Evolutionary conservation across 2,888 invertebrate species (phyloP).

Genomic region (Cheilosia pagana): DNA sequence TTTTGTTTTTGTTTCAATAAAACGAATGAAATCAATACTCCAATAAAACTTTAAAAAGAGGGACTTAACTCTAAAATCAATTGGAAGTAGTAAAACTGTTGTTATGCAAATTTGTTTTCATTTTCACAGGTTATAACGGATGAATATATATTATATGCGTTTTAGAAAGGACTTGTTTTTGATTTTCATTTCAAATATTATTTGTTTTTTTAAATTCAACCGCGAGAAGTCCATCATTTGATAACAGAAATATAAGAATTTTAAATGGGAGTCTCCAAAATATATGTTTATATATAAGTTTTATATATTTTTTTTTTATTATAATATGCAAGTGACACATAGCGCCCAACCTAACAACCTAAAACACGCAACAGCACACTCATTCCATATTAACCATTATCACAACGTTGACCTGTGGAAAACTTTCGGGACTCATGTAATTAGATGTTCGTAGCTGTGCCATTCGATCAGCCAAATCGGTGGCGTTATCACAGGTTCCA

Average conservation of each 20-base stretch:
- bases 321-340: constrained; percentile 75
- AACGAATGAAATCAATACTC: constrained; percentile 59
- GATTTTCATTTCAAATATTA: constrained; percentile 20
- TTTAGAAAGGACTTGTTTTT: constrained; percentile 20
- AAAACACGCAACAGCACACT: constrained; percentile 73
- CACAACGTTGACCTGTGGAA: constrained; percentile 83
- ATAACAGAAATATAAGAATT: constrained; percentile 66
- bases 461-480: constrained; percentile 82
- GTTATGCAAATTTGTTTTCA: constrained; percentile 5
- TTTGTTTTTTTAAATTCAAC: constrained; percentile 21
- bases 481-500: constrained; percentile 80
- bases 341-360: constrained; percentile 72
- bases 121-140: constrained; percentile 35
- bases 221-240: constrained; percentile 35
- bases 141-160: constrained; percentile 12
- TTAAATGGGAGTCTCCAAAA: constrained; percentile 70
- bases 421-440: constrained; percentile 80
- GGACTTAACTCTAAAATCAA: constrained; percentile 43
- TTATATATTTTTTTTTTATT: constrained; percentile 25
- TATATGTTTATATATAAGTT: constrained; percentile 54
- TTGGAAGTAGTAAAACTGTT: constrained; percentile 33
- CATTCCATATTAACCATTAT: constrained; percentile 83
- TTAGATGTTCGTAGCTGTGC: constrained; percentile 81
- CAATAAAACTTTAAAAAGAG: constrained; percentile 41
- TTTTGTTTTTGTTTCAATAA: constrained; percentile 39